These are phyloP conservation scores for Orientallactaga sibirica DNA, from an alignment of 2,797 vertebrate genomes.

Conservation along the genomic window DNA sequence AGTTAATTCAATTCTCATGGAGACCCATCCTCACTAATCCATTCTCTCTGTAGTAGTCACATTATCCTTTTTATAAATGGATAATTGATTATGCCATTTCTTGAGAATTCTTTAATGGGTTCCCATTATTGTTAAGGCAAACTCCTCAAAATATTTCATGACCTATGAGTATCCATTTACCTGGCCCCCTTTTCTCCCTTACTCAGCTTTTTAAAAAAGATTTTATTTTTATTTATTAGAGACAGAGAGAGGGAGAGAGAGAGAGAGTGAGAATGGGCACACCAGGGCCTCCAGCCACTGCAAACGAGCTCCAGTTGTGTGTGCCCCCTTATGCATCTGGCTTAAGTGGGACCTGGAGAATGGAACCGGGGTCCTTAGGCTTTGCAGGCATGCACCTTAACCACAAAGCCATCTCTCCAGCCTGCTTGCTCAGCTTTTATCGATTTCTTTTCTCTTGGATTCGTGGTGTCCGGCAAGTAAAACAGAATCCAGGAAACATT, in stretches of 20 bases:
- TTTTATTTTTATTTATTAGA: too few species aligned
- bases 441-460: background rate
- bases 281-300: too few species aligned
- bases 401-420: too few species aligned
- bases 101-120: constrained; percentile 33
- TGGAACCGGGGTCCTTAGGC: too few species aligned
- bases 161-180: constrained; percentile 21
- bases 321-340: too few species aligned
- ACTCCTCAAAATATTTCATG: constrained; percentile 14
- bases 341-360: too few species aligned
- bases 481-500: background rate
- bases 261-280: too few species aligned
- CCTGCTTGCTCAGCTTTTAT: too few species aligned
- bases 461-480: background rate
- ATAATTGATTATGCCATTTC: background rate
- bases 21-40: background rate
- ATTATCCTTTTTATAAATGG: background rate
- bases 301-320: too few species aligned
- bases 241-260: too few species aligned
- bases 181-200: constrained; percentile 27
- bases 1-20: background rate
- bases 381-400: too few species aligned
- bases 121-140: background rate
- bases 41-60: constrained; percentile 14
- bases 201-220: background rate